Conservation (phyloP, 2,888 invertebrate species). For the Himalopsyche anomala region DNA sequence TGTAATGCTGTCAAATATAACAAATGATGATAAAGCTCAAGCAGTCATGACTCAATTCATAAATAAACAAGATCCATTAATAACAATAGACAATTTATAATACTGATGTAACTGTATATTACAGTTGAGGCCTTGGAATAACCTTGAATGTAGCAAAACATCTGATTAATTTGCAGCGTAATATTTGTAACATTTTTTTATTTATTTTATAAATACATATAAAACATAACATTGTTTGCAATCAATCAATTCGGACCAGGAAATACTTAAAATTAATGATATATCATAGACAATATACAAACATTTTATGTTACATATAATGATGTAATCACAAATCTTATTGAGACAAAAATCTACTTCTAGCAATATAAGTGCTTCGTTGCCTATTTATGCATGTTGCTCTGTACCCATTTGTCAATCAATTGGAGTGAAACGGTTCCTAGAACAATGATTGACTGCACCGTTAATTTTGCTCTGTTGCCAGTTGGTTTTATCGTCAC, state of each 20-base stretch:
- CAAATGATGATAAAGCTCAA: no score
- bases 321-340: slow-evolving; percentile 2
- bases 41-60: no score
- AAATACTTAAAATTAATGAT: not conserved
- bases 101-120: no score
- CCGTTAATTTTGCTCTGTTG: not conserved
- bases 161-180: no score
- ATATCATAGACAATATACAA: not conserved
- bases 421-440: not conserved
- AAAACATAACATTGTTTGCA: no score
- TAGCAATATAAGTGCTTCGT: not conserved
- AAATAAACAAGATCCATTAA: no score
- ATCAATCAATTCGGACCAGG: slow-evolving; percentile 20
- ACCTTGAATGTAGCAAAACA: no score
- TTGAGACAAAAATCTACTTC: not conserved
- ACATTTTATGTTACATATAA: not conserved
- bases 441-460: slow-evolving; percentile 12
- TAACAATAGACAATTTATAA: no score
- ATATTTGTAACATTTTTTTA: no score
- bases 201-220: no score
- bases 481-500: not conserved
- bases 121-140: no score
- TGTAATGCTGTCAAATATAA: no score
- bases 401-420: not conserved
- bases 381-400: not conserved